Evolutionary conservation across 2,797 vertebrate genomes (phyloP).

Genomic region (Prunella strophiata): DNA sequence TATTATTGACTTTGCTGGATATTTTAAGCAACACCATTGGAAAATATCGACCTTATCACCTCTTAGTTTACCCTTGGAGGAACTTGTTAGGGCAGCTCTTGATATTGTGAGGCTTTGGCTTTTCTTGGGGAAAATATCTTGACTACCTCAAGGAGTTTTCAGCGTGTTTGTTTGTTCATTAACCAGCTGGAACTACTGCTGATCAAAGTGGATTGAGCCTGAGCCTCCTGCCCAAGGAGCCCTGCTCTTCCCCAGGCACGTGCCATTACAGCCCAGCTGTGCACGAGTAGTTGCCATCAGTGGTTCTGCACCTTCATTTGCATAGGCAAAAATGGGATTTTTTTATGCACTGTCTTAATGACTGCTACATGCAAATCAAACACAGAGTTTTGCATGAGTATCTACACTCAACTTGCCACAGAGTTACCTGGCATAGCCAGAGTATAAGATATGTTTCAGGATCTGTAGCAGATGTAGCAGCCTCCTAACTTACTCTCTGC

Average conservation of each 20-base stretch:
- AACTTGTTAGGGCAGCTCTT: neutral
- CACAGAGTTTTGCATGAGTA: neutral
- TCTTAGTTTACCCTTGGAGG: neutral
- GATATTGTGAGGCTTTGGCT: neutral
- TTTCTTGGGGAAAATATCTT: neutral
- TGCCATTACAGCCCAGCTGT: neutral
- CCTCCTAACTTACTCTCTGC: neutral
- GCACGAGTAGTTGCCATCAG: accelerated
- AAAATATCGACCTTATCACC: constrained; percentile 16
- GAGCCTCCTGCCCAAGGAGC: neutral
- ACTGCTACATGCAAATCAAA: neutral
- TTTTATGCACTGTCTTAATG: neutral
- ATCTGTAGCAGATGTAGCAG: neutral
- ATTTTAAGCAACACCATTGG: neutral
- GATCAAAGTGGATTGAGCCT: neutral
- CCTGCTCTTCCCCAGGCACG: neutral
- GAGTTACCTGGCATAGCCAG: neutral
- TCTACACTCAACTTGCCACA: neutral
- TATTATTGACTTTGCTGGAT: neutral
- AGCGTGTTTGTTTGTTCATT: neutral
- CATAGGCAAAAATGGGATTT: neutral
- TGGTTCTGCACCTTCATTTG: neutral
- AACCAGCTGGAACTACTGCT: neutral
- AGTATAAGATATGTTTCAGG: neutral
- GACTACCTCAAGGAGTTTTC: neutral